Conservation (phyloP, 1,140 invertebrate genomes). For the Zeugodacus cucurbitae region DNA sequence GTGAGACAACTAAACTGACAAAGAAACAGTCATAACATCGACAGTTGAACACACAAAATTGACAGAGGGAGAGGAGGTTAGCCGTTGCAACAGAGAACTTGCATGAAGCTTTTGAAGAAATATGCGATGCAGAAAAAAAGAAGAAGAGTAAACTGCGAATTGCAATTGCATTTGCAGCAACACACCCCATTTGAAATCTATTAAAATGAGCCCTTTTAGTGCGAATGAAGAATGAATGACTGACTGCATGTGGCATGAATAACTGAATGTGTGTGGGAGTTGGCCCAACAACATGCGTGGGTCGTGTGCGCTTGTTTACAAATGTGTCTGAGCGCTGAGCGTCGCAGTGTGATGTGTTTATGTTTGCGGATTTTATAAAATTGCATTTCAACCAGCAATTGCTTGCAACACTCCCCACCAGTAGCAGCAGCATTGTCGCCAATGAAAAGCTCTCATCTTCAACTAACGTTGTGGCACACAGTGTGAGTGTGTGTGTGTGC, state of each 20-base stretch:
- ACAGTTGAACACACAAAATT: too few species aligned
- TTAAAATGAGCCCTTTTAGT: slow-evolving; percentile 27
- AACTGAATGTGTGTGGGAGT: background rate
- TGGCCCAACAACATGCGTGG: background rate
- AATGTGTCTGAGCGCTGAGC: background rate
- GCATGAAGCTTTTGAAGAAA: background rate
- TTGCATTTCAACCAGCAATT: slow-evolving; percentile 3
- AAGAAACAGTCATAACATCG: background rate
- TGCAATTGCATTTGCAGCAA: slow-evolving; percentile 1
- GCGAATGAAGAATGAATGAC: background rate
- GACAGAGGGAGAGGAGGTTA: too few species aligned
- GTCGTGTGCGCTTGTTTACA: background rate
- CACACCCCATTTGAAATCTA: slow-evolving; percentile 13
- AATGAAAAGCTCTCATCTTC: background rate
- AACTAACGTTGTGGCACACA: background rate
- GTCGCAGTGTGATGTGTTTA: background rate
- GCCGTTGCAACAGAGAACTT: background rate
- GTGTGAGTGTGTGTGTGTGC: too few species aligned
- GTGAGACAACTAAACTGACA: background rate
- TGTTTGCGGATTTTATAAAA: slow-evolving; percentile 25
- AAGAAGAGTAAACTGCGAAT: background rate
- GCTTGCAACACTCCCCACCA: background rate
- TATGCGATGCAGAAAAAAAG: background rate
- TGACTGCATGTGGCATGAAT: background rate
- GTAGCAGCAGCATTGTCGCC: background rate